Conservation (phyloP, 2,888 invertebrate species). For the Eurytoma adleriae region DNA sequence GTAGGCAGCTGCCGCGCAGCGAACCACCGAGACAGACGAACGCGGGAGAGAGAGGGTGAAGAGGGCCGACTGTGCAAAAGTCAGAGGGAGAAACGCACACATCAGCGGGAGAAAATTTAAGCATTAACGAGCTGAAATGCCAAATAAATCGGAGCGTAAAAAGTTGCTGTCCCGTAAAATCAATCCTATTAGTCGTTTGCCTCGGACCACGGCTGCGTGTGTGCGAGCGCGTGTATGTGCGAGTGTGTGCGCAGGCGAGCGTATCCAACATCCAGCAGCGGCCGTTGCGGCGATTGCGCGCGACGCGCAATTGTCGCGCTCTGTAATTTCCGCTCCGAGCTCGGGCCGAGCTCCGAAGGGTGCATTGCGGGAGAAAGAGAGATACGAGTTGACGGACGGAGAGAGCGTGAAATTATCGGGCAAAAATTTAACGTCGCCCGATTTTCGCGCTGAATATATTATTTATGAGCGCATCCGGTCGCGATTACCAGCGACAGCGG, state of each 20-base stretch:
- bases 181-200: slow-evolving; percentile 30
- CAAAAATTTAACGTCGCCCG: slow-evolving; percentile 9
- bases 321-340: slow-evolving; percentile 8
- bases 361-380: background rate
- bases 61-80: background rate
- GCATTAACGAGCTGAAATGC: slow-evolving; percentile 30
- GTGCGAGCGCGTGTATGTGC: background rate
- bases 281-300: too few species aligned
- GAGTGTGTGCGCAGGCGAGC: background rate
- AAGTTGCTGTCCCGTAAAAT: slow-evolving; percentile 34
- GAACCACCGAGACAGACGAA: background rate
- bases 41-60: background rate
- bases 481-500: background rate
- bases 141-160: slow-evolving; percentile 38
- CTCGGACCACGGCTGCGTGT: background rate
- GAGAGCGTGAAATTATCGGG: slow-evolving; percentile 8
- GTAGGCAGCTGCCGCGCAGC: too few species aligned
- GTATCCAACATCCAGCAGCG: too few species aligned
- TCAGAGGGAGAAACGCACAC: background rate
- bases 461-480: slow-evolving; percentile 5
- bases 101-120: slow-evolving; percentile 10
- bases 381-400: background rate
- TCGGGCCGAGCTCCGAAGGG: too few species aligned
- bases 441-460: slow-evolving; percentile 1
- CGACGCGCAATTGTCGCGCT: slow-evolving; percentile 8